These are phyloP conservation scores for Tiliacea citrago DNA, from an alignment of 2,888 invertebrate genomes.

Conservation along the genomic window DNA sequence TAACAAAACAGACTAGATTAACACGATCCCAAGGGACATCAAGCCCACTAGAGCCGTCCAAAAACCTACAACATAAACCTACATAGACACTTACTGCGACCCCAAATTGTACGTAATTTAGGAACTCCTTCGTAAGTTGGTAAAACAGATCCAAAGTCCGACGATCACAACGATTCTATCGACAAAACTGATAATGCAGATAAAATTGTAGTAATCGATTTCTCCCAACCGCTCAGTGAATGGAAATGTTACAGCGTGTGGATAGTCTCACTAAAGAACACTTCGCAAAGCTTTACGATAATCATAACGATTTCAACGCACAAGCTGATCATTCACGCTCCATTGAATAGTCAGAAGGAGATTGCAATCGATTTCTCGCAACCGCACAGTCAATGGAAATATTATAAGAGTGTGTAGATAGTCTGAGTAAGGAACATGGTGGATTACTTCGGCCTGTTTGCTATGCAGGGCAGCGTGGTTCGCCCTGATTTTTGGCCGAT, in stretches of 20 bases:
- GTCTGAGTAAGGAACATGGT: conserved; percentile 33
- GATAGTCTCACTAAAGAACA: conserved; percentile 32
- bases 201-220: conserved; percentile 38
- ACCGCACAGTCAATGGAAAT: conserved; percentile 56
- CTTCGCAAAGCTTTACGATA: conserved; percentile 28
- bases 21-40: conserved; percentile 56
- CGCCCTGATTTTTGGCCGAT: conserved; percentile 88
- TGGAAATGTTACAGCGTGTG: conserved; percentile 47
- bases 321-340: conserved; percentile 29
- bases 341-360: conserved; percentile 52
- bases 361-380: conserved; percentile 47
- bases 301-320: conserved; percentile 26
- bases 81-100: conserved; percentile 52
- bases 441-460: conserved; percentile 76
- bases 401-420: conserved; percentile 48
- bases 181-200: conserved; percentile 13
- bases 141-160: conserved; percentile 23
- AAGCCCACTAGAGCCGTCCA: conserved; percentile 45
- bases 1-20: conserved; percentile 57
- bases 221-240: conserved; percentile 28
- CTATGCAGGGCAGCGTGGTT: conserved; percentile 85
- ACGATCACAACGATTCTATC: conserved; percentile 9
- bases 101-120: conserved; percentile 58
- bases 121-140: conserved; percentile 41
- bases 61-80: conserved; percentile 63